Evolutionary conservation across 2,888 invertebrate genomes (phyloP).

Genomic region (Bombyx huttoni): DNA sequence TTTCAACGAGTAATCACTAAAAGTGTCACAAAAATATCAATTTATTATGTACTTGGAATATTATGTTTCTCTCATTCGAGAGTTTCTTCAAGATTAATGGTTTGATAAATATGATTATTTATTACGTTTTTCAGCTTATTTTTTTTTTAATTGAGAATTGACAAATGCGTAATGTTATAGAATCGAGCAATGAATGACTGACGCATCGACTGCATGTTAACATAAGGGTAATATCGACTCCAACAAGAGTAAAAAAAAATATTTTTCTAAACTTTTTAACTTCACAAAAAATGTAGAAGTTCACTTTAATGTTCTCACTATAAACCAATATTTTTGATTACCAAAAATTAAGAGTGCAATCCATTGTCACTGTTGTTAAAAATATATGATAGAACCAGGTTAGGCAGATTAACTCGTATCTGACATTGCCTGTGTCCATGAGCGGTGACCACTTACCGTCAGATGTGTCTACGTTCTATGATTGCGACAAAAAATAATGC

Average conservation of each 20-base stretch:
- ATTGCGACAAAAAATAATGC: too few relatives aligned
- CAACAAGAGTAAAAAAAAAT: slow-evolving; percentile 40
- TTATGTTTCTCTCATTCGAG: too few relatives aligned
- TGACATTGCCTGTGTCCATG: too few relatives aligned
- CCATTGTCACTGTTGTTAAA: too few relatives aligned
- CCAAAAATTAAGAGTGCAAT: too few relatives aligned
- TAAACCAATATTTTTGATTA: neutral
- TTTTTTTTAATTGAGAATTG: slow-evolving; percentile 1
- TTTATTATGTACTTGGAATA: too few relatives aligned
- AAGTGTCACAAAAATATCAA: slow-evolving; percentile 40
- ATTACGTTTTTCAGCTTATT: slow-evolving; percentile 1
- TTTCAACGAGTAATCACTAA: slow-evolving; percentile 46
- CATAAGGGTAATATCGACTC: slow-evolving; percentile 58
- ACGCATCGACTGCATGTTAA: slow-evolving; percentile 57
- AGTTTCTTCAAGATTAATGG: neutral
- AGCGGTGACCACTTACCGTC: too few relatives aligned
- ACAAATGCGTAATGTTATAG: slow-evolving; percentile 21
- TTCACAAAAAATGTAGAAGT: slow-evolving; percentile 48
- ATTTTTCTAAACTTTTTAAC: slow-evolving; percentile 71
- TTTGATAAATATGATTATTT: slow-evolving; percentile 4
- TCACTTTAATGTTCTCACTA: slow-evolving; percentile 10
- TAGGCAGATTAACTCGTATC: too few relatives aligned
- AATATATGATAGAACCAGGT: too few relatives aligned
- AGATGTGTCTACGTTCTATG: too few relatives aligned
- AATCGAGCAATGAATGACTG: slow-evolving; percentile 48